Conservation (phyloP, 2,113 vertebrate species). For the Podarcis muralis region DNA sequence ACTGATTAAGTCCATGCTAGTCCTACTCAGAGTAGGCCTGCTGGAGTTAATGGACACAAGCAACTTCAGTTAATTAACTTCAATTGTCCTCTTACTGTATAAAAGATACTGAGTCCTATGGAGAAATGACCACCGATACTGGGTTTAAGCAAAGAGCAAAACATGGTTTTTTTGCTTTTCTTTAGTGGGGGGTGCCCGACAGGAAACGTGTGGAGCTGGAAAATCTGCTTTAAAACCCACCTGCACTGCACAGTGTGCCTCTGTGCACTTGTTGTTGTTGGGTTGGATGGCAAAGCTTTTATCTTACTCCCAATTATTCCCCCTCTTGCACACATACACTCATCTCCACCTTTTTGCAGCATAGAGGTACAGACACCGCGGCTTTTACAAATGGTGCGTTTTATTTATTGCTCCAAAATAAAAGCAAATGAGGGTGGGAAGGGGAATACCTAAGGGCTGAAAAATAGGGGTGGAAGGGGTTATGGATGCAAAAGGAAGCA, state of each 20-base stretch:
- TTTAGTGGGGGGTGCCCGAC: too few species aligned
- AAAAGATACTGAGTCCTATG: too few species aligned
- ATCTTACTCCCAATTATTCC: neutral
- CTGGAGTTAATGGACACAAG: too few species aligned
- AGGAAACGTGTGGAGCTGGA: too few species aligned
- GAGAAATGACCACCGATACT: too few species aligned
- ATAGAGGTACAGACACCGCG: neutral
- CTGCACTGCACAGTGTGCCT: neutral
- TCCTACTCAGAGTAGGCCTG: too few species aligned
- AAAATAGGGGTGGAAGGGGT: neutral
- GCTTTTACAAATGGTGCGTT: constrained; percentile 43
- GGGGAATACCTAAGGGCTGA: neutral
- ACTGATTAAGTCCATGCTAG: too few species aligned
- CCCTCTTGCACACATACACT: neutral
- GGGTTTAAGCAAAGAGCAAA: too few species aligned
- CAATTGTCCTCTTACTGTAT: too few species aligned
- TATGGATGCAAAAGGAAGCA: neutral
- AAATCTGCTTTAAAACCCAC: too few species aligned
- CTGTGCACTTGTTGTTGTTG: neutral
- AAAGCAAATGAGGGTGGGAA: constrained; percentile 4
- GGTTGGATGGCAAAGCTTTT: neutral
- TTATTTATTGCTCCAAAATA: constrained; percentile 50
- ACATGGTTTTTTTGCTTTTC: too few species aligned
- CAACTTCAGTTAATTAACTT: too few species aligned
- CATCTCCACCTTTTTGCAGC: neutral